Evolutionary conservation across 1,140 invertebrate genomes (phyloP), one percentile per base, ranked within the genome.

Genomic region (Zaprionus inermis): DNA sequence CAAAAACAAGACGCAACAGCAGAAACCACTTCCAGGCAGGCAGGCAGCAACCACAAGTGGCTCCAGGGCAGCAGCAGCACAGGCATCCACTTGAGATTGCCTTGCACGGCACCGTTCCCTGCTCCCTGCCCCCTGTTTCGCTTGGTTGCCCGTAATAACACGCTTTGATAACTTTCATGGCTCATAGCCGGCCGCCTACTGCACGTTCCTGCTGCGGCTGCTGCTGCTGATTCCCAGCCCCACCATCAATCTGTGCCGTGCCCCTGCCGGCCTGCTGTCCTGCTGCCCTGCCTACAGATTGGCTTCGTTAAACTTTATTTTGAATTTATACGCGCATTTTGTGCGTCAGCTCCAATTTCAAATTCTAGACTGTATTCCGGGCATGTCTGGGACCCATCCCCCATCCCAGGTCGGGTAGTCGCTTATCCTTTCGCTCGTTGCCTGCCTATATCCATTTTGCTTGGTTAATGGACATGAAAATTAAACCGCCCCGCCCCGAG

Each of bases 381-480:
- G 46, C 81, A 80, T 70, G 73, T 61, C 59, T 60, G 72, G 14
- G 2, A 5, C 38, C 38, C 38, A 16, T 9, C n/a, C 38, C 52
- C 63, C 67, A 24, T n/a, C 32, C 46, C 30, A 16, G 18, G 34
- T 30, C 11, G 32, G 32, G 64, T 14, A 32, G 24, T 72, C 49
- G 71, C 79, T 89, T 89, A 89, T 89, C 84, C 84, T 85, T 84
- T 84, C 72, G 61, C 70, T 78, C 63, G 57, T 83, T 79, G 63
- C 67, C 52, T 30, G 41, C 56, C 72, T 28, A 72, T 76, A 66
- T 81, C 76, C 81, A 91, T 91, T 91, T 83, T 75, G 77, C 65
- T 77, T 89, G 90, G 72, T 91, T 91, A 91, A 91, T 91, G 90
- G 81, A 91, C 85, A 91, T 84, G 89, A 91, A 91, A 91, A 91